Conservation (phyloP, 2,797 vertebrate species). For the Crocodylus rhombifer region DNA sequence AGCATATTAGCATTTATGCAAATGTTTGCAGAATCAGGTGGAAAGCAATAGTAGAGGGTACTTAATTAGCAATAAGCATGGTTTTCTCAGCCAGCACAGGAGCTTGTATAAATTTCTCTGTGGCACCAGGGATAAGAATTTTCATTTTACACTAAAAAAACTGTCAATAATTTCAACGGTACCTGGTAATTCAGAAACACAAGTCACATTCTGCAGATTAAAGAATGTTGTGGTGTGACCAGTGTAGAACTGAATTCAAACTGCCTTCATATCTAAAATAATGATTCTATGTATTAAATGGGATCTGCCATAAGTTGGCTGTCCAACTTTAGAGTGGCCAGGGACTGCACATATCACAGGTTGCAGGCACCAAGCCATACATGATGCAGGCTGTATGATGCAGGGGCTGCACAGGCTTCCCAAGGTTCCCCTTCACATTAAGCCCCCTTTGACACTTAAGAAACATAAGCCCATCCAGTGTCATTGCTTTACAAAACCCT, state of each 20-base stretch:
- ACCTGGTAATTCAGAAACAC: not conserved
- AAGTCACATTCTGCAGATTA: not conserved
- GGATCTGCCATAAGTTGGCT: not conserved
- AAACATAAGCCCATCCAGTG: too few relatives aligned
- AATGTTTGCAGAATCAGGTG: not conserved
- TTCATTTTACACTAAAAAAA: not conserved
- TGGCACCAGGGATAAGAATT: not conserved
- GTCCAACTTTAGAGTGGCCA: too few relatives aligned
- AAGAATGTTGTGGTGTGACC: not conserved
- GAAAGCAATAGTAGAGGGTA: not conserved
- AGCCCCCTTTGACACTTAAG: too few relatives aligned
- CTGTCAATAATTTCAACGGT: not conserved
- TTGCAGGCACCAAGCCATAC: too few relatives aligned
- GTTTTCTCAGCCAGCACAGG: not conserved
- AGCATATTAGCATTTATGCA: not conserved
- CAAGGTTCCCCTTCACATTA: too few relatives aligned
- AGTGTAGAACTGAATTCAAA: not conserved
- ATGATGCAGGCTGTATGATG: too few relatives aligned
- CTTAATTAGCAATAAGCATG: not conserved
- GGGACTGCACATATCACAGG: too few relatives aligned
- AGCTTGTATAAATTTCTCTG: not conserved
- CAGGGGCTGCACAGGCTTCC: too few relatives aligned
- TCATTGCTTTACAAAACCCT: too few relatives aligned
- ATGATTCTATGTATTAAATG: rapidly evolving
- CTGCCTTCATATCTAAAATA: not conserved